Evolutionary conservation across 2,113 vertebrate species (phyloP).

Genomic region (Microtus montanus): DNA sequence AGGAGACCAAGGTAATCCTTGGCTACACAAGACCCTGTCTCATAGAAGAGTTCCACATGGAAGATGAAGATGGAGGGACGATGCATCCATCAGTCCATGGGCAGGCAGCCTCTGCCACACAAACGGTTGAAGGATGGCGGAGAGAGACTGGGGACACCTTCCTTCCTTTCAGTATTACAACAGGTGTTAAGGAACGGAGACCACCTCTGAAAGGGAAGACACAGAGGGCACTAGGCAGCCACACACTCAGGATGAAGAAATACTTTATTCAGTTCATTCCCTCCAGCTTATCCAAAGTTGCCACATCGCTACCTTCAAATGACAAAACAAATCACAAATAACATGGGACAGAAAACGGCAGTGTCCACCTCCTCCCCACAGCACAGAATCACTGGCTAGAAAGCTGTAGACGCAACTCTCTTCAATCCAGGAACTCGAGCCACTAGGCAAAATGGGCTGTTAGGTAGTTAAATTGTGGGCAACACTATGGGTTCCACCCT

Average conservation of each 20-base stretch:
- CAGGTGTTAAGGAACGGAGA: not conserved
- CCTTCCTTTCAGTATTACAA: not conserved
- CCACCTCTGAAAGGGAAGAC: not conserved
- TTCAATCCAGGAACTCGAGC: not conserved
- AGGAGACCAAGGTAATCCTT: not conserved
- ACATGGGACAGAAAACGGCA: not conserved
- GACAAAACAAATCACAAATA: not conserved
- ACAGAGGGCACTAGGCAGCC: not conserved
- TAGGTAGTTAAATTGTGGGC: too few relatives aligned
- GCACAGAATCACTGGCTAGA: not conserved
- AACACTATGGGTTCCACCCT: not conserved
- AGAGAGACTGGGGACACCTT: not conserved
- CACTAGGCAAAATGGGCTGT: not conserved
- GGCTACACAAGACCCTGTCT: not conserved
- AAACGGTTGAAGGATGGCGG: too few relatives aligned
- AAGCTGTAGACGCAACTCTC: not conserved
- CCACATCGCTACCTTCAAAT: not conserved
- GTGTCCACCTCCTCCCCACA: not conserved
- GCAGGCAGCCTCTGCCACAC: not conserved
- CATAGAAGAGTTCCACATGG: not conserved
- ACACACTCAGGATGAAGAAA: not conserved
- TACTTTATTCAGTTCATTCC: slow-evolving; percentile 32
- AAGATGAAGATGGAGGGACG: too few relatives aligned
- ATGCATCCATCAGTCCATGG: not conserved
- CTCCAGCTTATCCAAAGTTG: not conserved